Conservation (phyloP, 2,888 invertebrate genomes). For the Xestia sexstrigata region DNA sequence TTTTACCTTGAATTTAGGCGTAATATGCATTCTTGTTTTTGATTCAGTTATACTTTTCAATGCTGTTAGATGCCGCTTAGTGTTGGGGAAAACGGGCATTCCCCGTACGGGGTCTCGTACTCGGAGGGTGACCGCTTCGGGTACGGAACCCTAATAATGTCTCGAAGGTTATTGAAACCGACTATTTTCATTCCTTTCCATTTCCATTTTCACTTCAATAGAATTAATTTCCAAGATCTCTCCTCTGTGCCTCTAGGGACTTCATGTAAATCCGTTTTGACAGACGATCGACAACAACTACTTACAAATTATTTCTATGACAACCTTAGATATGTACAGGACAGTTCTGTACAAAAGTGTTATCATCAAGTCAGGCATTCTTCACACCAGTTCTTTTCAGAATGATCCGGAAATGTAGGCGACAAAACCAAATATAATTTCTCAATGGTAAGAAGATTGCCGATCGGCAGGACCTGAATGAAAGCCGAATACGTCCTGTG, state of each 20-base stretch:
- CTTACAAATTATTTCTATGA: conserved; percentile 15
- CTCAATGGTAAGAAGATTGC: neutral
- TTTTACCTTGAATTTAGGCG: neutral
- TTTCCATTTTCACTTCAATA: conserved; percentile 36
- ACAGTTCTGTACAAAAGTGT: neutral
- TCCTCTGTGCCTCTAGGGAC: conserved; percentile 25
- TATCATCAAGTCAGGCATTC: neutral
- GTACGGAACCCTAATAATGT: too few relatives aligned
- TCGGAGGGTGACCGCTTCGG: too few relatives aligned
- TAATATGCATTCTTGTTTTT: neutral
- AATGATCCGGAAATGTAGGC: neutral
- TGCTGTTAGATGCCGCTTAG: too few relatives aligned
- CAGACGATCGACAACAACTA: neutral
- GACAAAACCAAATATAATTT: neutral
- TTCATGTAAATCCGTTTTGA: conserved; percentile 20
- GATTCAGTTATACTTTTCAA: neutral
- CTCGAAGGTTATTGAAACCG: conserved; percentile 23
- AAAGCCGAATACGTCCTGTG: neutral
- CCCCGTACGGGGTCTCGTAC: too few relatives aligned
- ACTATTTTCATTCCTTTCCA: conserved; percentile 12
- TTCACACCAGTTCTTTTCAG: neutral
- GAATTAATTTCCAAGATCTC: conserved; percentile 23
- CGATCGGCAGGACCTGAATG: neutral
- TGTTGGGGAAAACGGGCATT: too few relatives aligned
- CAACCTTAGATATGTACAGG: neutral